Evolutionary conservation across 2,797 vertebrate species (phyloP), one percentile per base, ranked within the genome.

Genomic region (Cuculus canorus): DNA sequence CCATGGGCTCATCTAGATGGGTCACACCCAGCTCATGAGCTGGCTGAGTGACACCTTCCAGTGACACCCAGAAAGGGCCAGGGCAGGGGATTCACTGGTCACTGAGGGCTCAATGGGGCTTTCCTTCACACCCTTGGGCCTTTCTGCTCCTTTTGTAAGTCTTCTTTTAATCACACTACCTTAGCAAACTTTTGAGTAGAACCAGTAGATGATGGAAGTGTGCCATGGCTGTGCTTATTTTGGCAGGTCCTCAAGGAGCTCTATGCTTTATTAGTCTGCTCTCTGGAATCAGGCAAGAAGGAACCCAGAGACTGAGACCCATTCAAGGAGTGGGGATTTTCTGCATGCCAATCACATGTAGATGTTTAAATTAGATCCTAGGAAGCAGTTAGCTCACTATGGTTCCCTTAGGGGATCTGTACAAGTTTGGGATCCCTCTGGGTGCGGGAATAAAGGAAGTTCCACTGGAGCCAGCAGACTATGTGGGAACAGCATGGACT

Each of bases 91-190:
- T 19, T 47, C 15, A 23, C 8, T 39, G 60, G 25, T 4, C 7
- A 13, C 11, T 0, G 0, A 3, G 3, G 1, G 11, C 5, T 50
- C 61, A 12, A 28, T 13, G 17, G 5, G 7, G 3, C 13, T 68
- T 8, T 2, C 10, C 0, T 2, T 5, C 9, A 4, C 13, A 11
- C 1, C 6, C 6, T 7, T 27, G 18, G 21, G 11, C 9, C 7
- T 78, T 53, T 24, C 10, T 76, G 23, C 4, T 83, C 30, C 27
- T 90, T 88, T 59, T 68, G 11, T 6, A 66, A 73, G 9, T 10
- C 4, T 37, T 33, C 82, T 61, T 68, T 84, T 50, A 17, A 17
- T 53, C 35, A 57, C 21, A 22, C 25, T 79, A 52, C 7, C 13
- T 39, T 76, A 71, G 37, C 5, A 39, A 66, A 54, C 1, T 16